Base-by-base conservation (phyloP, 2,888 invertebrate genomes). In the Diarsia brunnea region DNA sequence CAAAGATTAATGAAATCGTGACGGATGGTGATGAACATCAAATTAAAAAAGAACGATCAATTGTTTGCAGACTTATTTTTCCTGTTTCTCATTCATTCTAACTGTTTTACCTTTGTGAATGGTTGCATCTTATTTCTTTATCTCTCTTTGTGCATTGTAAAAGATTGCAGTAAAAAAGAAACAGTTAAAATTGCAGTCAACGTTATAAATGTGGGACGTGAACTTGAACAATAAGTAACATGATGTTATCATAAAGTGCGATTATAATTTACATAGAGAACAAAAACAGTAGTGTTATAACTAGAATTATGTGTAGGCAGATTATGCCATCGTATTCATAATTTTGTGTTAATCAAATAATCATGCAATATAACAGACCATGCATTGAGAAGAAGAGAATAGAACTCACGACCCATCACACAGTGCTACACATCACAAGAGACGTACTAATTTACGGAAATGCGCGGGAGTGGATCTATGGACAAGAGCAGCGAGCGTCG, bases 391-490 rank as follows among this genome's bases (percentile, higher is more conserved):
- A 14, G 79, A 79, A 81, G 64, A 74, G 65, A 86, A 88, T 81
- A 84, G 61, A 87, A 92, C 92, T 92, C 91, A 92, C 92, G 89
- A 88, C 92, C 93, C 93, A 93, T 93, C 85, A 85, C 80, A 86
- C 73, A 86, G 84, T 88, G 86, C 85, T 61, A 82, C 85, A 88
- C 88, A 88, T 80, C 81, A 84, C 84, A 84, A 84, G 11, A 78
- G 60, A 86, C 86, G 87, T 87, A 82, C 60, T 68, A 74, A 58
- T 58, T 63, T 84, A 82, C 53, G 61, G 79, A 78, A 68, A n/a
- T 60, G 55, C 73, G 70, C 81, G 73, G 69, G 60, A 74, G 53
- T 64, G 16, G 10, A n/a, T 45, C n/a, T 45, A 16, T 19, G 45
- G 64, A 76, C 68, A 79, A 86, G 86, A 77, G 85, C 80, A 72